Percentiles rank a stretch among this genome's conserved stretches.
phyloP scores from a whole-genome alignment of 1,140 invertebrate species.

The Brachionus calyciflorus region DNA sequence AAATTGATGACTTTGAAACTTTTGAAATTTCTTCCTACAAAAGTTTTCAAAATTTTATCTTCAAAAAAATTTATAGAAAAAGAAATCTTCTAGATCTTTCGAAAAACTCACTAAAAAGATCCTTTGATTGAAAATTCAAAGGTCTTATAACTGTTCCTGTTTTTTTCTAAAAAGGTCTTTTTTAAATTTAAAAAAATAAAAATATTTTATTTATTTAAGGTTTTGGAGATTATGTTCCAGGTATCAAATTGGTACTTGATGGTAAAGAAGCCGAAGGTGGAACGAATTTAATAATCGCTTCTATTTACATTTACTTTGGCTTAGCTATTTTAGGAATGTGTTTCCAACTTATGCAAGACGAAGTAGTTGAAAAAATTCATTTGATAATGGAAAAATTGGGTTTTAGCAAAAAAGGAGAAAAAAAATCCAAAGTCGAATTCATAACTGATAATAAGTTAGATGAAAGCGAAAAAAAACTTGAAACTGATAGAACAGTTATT shows the following conservation, averaged over 20 bases:
- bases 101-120: too few relatives aligned
- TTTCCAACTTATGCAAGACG: conserved; percentile 45
- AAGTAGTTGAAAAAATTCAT: conserved; percentile 16
- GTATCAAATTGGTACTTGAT: background rate
- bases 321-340: conserved; percentile 46
- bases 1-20: too few relatives aligned
- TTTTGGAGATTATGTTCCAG: conserved; percentile 47
- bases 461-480: background rate
- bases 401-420: background rate
- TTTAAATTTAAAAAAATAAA: too few relatives aligned
- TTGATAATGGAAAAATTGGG: background rate
- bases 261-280: conserved; percentile 37
- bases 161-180: too few relatives aligned
- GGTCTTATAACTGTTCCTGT: too few relatives aligned
- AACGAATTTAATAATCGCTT: conserved; percentile 8
- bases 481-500: too few relatives aligned
- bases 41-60: too few relatives aligned
- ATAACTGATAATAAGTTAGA: background rate
- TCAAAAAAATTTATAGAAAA: too few relatives aligned
- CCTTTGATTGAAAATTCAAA: too few relatives aligned
- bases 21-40: too few relatives aligned
- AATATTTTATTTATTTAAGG: background rate
- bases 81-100: too few relatives aligned
- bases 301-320: conserved; percentile 31
- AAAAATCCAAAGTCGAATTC: background rate